These are phyloP conservation scores for Dipodomys spectabilis DNA, from an alignment of 2,113 vertebrate species.

Conservation along the genomic window DNA sequence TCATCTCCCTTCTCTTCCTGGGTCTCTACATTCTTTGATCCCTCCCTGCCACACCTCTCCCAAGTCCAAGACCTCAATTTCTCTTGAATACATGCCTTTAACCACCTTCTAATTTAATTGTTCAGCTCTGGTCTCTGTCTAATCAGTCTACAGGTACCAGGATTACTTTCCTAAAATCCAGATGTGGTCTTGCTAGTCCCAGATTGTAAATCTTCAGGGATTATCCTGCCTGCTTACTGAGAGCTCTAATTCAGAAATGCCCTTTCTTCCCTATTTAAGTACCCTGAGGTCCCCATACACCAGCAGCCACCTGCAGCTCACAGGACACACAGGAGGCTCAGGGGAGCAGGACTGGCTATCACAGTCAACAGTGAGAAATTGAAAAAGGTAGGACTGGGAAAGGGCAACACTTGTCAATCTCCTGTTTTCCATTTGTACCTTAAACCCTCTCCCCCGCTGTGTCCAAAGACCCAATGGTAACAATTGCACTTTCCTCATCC, in stretches of 20 bases:
- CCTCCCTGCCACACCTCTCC: background rate
- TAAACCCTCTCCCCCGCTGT: background rate
- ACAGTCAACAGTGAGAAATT: background rate
- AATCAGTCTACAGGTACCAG: background rate
- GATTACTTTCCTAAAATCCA: background rate
- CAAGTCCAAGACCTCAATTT: background rate
- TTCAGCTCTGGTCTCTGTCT: background rate
- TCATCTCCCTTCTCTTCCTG: background rate
- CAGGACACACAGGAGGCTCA: background rate
- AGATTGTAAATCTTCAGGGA: background rate
- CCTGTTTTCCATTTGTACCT: background rate
- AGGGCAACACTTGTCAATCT: no score
- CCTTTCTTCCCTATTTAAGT: background rate
- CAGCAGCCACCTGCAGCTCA: background rate
- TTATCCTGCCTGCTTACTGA: background rate
- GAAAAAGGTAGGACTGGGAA: fast-evolving
- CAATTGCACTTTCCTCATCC: background rate
- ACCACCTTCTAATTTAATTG: background rate
- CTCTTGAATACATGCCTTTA: background rate
- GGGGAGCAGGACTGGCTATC: no score
- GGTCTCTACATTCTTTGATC: background rate
- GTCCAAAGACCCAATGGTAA: background rate
- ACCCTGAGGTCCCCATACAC: background rate
- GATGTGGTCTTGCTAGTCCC: background rate
- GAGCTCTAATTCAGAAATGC: background rate